Conservation (phyloP, 2,888 invertebrate genomes). For the Tromatobia lineatoria region DNA sequence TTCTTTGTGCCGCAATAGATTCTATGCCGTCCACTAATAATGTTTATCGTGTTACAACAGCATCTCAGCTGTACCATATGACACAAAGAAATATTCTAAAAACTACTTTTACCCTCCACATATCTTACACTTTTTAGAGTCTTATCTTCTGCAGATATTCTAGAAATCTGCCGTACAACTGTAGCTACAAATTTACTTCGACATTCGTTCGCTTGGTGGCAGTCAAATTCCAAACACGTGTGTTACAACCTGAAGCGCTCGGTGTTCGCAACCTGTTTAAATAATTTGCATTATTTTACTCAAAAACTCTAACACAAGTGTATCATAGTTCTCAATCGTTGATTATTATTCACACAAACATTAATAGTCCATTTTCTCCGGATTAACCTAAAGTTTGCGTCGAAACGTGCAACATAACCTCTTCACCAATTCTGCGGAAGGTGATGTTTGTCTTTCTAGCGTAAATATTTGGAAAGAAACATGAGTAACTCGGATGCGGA, state of each 20-base stretch:
- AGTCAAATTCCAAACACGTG: conserved; percentile 31
- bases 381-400: neutral
- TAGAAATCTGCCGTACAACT: neutral
- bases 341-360: neutral
- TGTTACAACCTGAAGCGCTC: conserved; percentile 1
- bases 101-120: neutral
- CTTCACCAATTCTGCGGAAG: neutral
- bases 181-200: neutral
- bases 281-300: neutral
- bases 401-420: conserved; percentile 24
- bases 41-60: too few species aligned
- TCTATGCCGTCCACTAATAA: too few species aligned
- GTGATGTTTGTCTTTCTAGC: neutral
- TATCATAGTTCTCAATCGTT: neutral
- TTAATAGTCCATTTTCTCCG: neutral
- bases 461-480: conserved; percentile 41
- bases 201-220: conserved; percentile 11
- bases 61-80: neutral
- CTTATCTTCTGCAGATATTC: conserved; percentile 11
- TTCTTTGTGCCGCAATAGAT: too few species aligned
- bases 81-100: neutral
- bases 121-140: neutral
- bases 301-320: neutral
- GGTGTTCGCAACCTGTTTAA: neutral
- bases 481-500: conserved; percentile 83